phyloP scores from a whole-genome alignment of 2,888 invertebrate genomes.

The Aricia artaxerxes region DNA sequence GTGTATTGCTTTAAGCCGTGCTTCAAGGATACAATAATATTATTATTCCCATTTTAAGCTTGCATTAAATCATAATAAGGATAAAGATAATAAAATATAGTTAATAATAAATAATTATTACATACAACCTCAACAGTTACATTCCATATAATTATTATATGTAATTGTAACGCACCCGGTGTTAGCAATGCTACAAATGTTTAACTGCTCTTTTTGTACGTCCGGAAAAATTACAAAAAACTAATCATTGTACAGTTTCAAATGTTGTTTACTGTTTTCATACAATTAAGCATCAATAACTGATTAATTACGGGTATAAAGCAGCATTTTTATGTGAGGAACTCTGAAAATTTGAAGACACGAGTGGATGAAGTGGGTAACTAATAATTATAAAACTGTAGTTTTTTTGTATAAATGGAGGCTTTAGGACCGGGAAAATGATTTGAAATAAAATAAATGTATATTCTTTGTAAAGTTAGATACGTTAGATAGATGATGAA shows the following conservation, averaged over 20 bases:
- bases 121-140: neutral
- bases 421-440: too few species aligned
- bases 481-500: too few species aligned
- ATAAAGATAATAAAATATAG: neutral
- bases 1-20: neutral
- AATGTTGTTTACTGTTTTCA: neutral
- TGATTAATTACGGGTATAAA: neutral
- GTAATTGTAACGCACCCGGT: neutral
- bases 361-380: too few species aligned
- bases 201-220: neutral
- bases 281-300: neutral
- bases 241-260: neutral
- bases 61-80: neutral
- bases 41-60: neutral
- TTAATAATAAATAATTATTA: neutral
- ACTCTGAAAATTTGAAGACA: neutral
- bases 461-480: too few species aligned
- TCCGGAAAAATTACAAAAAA: neutral
- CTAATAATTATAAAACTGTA: too few species aligned
- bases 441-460: too few species aligned
- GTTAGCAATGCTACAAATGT: neutral
- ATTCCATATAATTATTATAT: too few species aligned
- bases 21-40: neutral
- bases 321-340: neutral
- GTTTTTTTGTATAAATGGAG: too few species aligned